Conservation (phyloP, 2,888 invertebrate genomes). For the Nineta flava region DNA sequence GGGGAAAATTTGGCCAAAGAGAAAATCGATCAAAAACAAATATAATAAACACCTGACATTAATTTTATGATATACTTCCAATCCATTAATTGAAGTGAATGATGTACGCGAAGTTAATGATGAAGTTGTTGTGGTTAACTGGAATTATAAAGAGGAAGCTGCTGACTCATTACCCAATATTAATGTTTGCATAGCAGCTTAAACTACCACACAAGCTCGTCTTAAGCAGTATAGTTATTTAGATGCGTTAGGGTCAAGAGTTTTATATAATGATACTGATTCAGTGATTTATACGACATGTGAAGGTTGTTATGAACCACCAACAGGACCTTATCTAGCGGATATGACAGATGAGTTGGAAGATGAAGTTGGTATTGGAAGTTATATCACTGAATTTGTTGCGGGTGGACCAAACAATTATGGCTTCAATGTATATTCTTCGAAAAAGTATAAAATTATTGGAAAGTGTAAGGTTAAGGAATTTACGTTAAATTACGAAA, state of each 20-base stretch:
- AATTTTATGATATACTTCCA: slow-evolving; percentile 12
- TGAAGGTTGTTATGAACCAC: too few relatives aligned
- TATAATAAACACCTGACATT: slow-evolving; percentile 6
- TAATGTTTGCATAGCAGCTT: slow-evolving; percentile 21
- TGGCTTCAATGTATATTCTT: too few relatives aligned
- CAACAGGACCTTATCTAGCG: too few relatives aligned
- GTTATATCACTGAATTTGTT: too few relatives aligned
- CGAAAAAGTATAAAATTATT: too few relatives aligned
- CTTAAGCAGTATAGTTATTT: slow-evolving; percentile 19
- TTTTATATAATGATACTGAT: slow-evolving; percentile 24
- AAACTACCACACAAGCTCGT: too few relatives aligned
- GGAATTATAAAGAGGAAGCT: slow-evolving; percentile 12
- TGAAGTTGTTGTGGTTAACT: slow-evolving; percentile 13
- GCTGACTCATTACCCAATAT: slow-evolving; percentile 9
- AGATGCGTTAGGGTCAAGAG: slow-evolving; percentile 16
- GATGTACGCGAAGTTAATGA: slow-evolving; percentile 11
- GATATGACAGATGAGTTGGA: too few relatives aligned
- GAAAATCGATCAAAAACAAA: slow-evolving; percentile 12
- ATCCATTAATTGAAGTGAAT: slow-evolving; percentile 11
- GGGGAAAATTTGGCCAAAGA: slow-evolving; percentile 12
- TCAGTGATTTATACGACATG: too few relatives aligned
- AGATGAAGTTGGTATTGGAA: too few relatives aligned
- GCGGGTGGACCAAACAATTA: too few relatives aligned
- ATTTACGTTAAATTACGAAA: too few relatives aligned
- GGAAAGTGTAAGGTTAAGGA: too few relatives aligned